phyloP scores from a whole-genome alignment of 2,797 vertebrate genomes.

The Alca torda region DNA sequence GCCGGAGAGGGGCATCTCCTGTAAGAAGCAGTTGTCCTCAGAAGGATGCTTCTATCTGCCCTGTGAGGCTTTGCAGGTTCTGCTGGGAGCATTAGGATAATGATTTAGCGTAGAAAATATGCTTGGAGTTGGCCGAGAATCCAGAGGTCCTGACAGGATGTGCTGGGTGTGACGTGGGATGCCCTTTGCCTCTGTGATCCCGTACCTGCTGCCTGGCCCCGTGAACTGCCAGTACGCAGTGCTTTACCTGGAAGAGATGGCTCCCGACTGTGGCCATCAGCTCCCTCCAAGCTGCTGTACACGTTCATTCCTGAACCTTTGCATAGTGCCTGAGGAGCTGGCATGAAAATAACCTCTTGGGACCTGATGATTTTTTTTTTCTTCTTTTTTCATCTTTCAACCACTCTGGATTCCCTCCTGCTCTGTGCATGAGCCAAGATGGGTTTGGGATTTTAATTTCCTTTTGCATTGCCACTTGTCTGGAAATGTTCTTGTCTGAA shows the following conservation, averaged over 20 bases:
- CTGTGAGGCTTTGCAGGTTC: background rate
- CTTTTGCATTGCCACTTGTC: background rate
- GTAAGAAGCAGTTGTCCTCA: background rate
- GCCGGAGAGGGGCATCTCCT: background rate
- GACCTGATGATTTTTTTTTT: background rate
- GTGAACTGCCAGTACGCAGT: background rate
- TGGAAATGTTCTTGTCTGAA: background rate
- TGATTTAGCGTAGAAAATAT: background rate
- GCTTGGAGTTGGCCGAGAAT: background rate
- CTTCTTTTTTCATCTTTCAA: slow-evolving; percentile 10
- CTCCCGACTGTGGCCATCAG: background rate
- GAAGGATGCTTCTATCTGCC: background rate
- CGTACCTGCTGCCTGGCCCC: background rate
- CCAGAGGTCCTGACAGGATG: background rate
- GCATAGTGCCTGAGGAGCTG: background rate
- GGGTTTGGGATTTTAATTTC: slow-evolving; percentile 27
- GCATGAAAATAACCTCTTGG: background rate
- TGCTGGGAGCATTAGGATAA: background rate
- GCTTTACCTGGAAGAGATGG: background rate
- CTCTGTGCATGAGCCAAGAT: slow-evolving; percentile 4
- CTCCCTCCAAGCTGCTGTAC: background rate
- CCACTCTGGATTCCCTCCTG: background rate
- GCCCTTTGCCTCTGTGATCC: background rate
- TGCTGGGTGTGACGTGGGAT: background rate
- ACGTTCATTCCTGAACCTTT: slow-evolving; percentile 15